Evolutionary conservation across 53 echinoderm and acorn worm species (phyloP).

Genomic region (Mesocentrotus franciscanus): DNA sequence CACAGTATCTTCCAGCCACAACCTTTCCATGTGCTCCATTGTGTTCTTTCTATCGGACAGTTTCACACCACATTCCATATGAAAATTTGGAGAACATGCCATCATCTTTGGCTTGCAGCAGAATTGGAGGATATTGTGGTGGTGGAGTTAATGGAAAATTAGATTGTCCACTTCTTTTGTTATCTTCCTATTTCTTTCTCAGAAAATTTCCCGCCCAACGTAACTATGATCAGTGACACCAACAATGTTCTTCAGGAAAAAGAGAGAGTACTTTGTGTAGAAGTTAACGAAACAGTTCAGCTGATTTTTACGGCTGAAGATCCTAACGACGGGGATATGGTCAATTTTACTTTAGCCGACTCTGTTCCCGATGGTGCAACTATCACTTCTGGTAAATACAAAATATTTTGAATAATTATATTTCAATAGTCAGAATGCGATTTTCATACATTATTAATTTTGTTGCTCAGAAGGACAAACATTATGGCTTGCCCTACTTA

Average conservation of each 20-base stretch:
- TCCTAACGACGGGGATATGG: background rate
- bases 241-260: background rate
- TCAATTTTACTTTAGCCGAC: background rate
- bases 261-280: background rate
- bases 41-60: too few relatives aligned
- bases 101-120: too few relatives aligned
- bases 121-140: too few relatives aligned
- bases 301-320: background rate
- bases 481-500: too few relatives aligned
- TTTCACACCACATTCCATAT: too few relatives aligned
- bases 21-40: background rate
- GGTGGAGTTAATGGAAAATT: too few relatives aligned
- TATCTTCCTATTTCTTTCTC: background rate
- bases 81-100: too few relatives aligned
- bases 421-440: too few relatives aligned
- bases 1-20: too few relatives aligned
- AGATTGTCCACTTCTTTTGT: background rate
- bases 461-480: too few relatives aligned
- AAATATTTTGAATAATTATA: background rate
- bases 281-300: background rate
- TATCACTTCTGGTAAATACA: background rate
- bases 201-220: constrained; percentile 24
- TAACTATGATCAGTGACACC: background rate
- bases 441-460: background rate
- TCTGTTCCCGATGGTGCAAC: background rate